phyloP scores from a whole-genome alignment of 2,888 invertebrate genomes.

The Catocala sponsa region DNA sequence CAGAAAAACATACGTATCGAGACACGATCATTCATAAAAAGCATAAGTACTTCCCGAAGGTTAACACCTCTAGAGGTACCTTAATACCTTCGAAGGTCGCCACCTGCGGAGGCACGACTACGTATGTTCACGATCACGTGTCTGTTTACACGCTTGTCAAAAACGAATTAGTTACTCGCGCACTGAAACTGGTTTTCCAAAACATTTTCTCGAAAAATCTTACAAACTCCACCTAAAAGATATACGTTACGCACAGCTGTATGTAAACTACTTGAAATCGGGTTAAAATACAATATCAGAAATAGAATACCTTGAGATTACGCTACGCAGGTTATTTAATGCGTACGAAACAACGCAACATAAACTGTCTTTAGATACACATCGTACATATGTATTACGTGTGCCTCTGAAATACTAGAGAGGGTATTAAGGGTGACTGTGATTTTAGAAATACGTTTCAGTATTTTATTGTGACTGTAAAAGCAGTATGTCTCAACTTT shows the following conservation, averaged over 20 bases:
- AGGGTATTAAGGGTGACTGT: conserved; percentile 20
- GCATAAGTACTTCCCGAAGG: conserved; percentile 41
- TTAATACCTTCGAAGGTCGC: conserved; percentile 34
- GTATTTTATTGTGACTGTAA: conserved; percentile 21
- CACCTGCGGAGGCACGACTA: conserved; percentile 26
- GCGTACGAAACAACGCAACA: conserved; percentile 36
- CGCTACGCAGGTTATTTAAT: conserved; percentile 40
- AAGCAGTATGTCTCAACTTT: conserved; percentile 5
- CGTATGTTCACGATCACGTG: conserved; percentile 19
- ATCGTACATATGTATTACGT: conserved; percentile 21
- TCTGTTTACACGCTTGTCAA: conserved; percentile 29
- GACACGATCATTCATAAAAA: conserved; percentile 48
- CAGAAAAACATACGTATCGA: conserved; percentile 31
- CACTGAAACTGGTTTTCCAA: conserved; percentile 10
- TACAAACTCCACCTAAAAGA: conserved; percentile 14
- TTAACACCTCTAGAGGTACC: conserved; percentile 42
- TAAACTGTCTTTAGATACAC: conserved; percentile 38
- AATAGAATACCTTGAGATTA: conserved; percentile 51
- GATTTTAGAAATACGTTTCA: conserved; percentile 19
- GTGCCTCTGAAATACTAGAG: conserved; percentile 22
- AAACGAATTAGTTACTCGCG: conserved; percentile 14
- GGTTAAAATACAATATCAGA: conserved; percentile 43
- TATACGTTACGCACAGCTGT: conserved; percentile 12
- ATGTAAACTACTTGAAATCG: conserved; percentile 30
- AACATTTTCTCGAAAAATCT: conserved; percentile 26